These are phyloP conservation scores for Fringilla coelebs DNA, from an alignment of 2,797 vertebrate genomes.

Conservation along the genomic window DNA sequence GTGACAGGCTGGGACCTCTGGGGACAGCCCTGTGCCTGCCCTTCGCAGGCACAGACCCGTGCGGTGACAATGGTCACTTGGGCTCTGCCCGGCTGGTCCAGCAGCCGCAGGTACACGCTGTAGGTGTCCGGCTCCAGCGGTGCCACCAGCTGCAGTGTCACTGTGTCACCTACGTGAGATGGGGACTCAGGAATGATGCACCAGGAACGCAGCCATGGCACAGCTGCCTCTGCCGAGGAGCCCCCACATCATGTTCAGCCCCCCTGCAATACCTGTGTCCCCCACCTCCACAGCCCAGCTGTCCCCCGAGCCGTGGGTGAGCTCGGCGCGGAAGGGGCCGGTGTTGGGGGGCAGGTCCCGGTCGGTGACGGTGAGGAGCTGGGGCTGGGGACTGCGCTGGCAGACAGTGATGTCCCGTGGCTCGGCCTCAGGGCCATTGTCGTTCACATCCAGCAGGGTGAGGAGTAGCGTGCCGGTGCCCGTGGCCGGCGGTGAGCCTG, in stretches of 20 bases:
- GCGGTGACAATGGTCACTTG: conserved; percentile 76
- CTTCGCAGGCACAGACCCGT: conserved; percentile 82
- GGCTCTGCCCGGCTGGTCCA: conserved; percentile 62
- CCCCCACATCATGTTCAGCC: neutral
- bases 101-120: conserved; percentile 76
- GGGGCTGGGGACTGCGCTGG: conserved; percentile 69
- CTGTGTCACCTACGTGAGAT: neutral
- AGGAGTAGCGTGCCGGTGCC: conserved; percentile 89
- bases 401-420: conserved; percentile 73
- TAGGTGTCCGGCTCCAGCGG: conserved; percentile 75
- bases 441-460: conserved; percentile 84
- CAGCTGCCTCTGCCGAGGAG: accelerated
- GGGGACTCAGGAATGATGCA: accelerated
- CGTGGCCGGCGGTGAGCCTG: conserved; percentile 80
- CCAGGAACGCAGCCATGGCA: accelerated
- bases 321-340: conserved; percentile 77
- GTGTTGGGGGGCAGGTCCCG: conserved; percentile 79
- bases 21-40: conserved; percentile 43
- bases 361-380: conserved; percentile 79
- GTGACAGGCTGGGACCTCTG: neutral
- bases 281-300: conserved; percentile 84
- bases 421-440: conserved; percentile 81
- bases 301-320: conserved; percentile 64
- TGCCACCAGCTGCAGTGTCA: conserved; percentile 64
- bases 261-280: neutral